phyloP scores from a whole-genome alignment of 2,888 invertebrate genomes.

The Drosophila subquinaria region DNA sequence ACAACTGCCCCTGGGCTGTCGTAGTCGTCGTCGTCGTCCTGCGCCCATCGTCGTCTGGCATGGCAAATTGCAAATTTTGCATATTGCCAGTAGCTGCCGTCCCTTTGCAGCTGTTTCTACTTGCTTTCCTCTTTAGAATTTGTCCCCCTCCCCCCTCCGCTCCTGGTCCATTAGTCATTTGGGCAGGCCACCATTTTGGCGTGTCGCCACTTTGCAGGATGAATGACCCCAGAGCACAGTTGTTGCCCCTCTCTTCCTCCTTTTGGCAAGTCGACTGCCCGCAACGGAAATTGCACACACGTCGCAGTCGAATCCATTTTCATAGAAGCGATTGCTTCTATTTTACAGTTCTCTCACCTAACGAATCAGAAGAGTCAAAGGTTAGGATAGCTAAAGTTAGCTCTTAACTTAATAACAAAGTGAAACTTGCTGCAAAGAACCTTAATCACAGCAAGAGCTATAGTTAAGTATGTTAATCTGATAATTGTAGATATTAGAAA shows the following conservation, averaged over 20 bases:
- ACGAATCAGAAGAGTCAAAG: constrained; percentile 30
- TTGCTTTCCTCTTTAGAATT: constrained; percentile 30
- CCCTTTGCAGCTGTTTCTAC: constrained; percentile 46
- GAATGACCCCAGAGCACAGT: constrained; percentile 73
- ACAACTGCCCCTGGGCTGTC: constrained; percentile 36
- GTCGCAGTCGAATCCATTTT: constrained; percentile 50
- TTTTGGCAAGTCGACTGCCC: constrained; percentile 23
- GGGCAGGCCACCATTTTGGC: constrained; percentile 67
- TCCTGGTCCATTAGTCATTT: constrained; percentile 72
- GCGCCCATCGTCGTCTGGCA: constrained; percentile 64
- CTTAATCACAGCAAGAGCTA: neutral
- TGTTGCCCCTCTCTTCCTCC: constrained; percentile 2
- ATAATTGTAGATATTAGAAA: neutral
- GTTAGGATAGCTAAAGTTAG: neutral
- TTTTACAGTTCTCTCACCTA: constrained; percentile 15
- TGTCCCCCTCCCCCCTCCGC: neutral
- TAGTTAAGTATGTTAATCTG: neutral
- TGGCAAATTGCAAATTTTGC: constrained; percentile 80
- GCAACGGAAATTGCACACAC: constrained; percentile 76
- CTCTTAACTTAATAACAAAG: constrained; percentile 11
- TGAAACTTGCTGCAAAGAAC: neutral
- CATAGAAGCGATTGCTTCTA: constrained; percentile 16
- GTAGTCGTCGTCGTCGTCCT: constrained; percentile 21
- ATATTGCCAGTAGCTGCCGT: constrained; percentile 68
- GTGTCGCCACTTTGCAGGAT: constrained; percentile 80